Percentiles rank a stretch among this genome's conserved stretches.
Evolutionary conservation across 2,888 invertebrate genomes (phyloP).

Genomic region (Athalia circularis): DNA sequence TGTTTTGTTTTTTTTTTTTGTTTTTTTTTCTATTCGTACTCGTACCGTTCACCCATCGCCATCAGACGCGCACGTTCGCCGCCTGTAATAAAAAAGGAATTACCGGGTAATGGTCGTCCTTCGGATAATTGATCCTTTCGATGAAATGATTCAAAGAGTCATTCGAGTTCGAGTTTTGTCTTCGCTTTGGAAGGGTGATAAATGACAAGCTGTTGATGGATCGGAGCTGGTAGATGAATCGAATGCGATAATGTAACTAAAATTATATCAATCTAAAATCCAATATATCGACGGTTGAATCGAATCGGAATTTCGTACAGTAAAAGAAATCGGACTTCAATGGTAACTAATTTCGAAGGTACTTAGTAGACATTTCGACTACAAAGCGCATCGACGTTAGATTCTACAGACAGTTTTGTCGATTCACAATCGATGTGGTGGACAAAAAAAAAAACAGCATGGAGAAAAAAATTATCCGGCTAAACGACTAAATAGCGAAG

Average conservation of each 20-base stretch:
- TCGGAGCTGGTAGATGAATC: background rate
- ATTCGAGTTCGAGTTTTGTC: constrained; percentile 1
- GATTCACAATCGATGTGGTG: background rate
- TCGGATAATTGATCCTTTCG: constrained; percentile 16
- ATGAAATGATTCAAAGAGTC: constrained; percentile 22
- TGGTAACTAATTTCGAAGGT: no score
- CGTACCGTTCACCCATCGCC: no score
- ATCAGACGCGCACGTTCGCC: no score
- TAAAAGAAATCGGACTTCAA: no score
- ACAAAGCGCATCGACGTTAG: background rate
- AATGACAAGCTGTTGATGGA: constrained; percentile 26
- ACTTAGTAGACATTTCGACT: no score
- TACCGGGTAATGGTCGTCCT: constrained; percentile 24
- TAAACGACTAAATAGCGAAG: background rate
- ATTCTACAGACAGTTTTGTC: no score
- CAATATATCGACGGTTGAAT: no score
- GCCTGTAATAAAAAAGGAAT: background rate
- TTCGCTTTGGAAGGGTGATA: background rate
- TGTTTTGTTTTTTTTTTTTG: no score
- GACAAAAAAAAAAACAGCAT: background rate
- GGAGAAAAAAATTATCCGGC: background rate
- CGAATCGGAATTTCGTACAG: no score
- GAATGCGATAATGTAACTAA: constrained; percentile 13
- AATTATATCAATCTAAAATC: background rate
- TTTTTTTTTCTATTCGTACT: no score